Evolutionary conservation across 2,888 invertebrate species (phyloP).

Genomic region (Choristoneura rosaceana): DNA sequence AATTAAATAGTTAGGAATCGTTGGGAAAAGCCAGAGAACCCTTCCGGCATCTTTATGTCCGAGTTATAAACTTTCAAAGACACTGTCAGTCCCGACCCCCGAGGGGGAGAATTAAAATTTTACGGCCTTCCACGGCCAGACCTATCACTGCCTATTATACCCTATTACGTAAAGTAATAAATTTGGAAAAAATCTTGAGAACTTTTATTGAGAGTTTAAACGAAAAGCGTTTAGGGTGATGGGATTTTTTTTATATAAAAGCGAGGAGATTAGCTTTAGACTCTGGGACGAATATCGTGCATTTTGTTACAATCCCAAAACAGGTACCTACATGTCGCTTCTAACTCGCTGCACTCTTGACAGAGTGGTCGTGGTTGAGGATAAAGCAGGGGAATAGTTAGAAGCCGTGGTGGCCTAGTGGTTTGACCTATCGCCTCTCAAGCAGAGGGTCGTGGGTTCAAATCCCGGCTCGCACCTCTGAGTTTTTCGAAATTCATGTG

Average conservation of each 20-base stretch:
- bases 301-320: too few species aligned
- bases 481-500: too few species aligned
- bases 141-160: slow-evolving; percentile 38
- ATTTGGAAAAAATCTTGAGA: slow-evolving; percentile 34
- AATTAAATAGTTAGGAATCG: too few species aligned
- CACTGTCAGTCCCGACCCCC: slow-evolving; percentile 58
- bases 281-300: too few species aligned
- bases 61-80: slow-evolving; percentile 57
- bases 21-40: background rate
- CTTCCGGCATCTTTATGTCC: slow-evolving; percentile 53
- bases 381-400: too few species aligned
- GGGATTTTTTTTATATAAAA: background rate
- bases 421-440: too few species aligned
- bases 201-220: slow-evolving; percentile 30
- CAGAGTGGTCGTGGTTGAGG: too few species aligned
- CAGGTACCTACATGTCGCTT: too few species aligned
- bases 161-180: slow-evolving; percentile 39
- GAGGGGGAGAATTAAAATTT: slow-evolving; percentile 60
- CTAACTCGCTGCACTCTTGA: too few species aligned
- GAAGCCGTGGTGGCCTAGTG: too few species aligned
- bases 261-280: background rate
- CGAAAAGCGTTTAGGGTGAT: slow-evolving; percentile 22
- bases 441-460: too few species aligned
- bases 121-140: slow-evolving; percentile 44
- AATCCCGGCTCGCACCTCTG: too few species aligned